A percentile compares a stretch with the other conserved stretches of the same genome.
These are phyloP conservation scores for Phyllopteryx taeniolatus DNA, from an alignment of 2,113 vertebrate species.

Conservation along the genomic window DNA sequence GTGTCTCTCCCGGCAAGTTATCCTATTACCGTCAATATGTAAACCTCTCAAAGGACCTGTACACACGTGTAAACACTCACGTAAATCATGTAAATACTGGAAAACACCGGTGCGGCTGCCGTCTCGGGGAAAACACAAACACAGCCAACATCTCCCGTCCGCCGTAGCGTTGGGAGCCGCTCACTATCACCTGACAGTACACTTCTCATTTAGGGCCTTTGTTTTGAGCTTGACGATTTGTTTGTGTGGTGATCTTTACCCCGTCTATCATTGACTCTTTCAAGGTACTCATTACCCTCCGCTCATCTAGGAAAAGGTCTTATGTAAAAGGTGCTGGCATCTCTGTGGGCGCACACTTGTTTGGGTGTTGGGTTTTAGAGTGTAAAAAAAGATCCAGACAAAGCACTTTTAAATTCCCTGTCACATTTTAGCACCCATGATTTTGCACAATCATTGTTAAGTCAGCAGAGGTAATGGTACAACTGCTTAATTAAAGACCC, in stretches of 20 bases:
- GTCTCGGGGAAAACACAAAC: slow-evolving; percentile 33
- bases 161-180: slow-evolving; percentile 3
- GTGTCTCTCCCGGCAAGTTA: slow-evolving; percentile 57
- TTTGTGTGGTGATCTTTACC: slow-evolving; percentile 14
- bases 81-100: slow-evolving; percentile 61
- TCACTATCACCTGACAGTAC: slow-evolving; percentile 50
- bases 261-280: slow-evolving; percentile 49
- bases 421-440: slow-evolving; percentile 63
- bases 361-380: slow-evolving; percentile 58
- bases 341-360: background rate
- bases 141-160: slow-evolving; percentile 57
- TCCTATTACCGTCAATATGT: slow-evolving; percentile 66
- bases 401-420: background rate
- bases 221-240: slow-evolving; percentile 37
- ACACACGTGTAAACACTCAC: slow-evolving; percentile 54
- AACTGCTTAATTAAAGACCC: too few relatives aligned
- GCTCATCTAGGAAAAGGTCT: slow-evolving; percentile 29
- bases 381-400: slow-evolving; percentile 32
- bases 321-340: slow-evolving; percentile 39
- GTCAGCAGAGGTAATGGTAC: too few relatives aligned
- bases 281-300: slow-evolving; percentile 56
- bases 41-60: slow-evolving; percentile 53
- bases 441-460: slow-evolving; percentile 53
- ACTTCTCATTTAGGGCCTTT: slow-evolving; percentile 47
- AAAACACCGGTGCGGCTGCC: slow-evolving; percentile 41